Conservation (phyloP, 2,797 vertebrate species). For the Gouania willdenowi region DNA sequence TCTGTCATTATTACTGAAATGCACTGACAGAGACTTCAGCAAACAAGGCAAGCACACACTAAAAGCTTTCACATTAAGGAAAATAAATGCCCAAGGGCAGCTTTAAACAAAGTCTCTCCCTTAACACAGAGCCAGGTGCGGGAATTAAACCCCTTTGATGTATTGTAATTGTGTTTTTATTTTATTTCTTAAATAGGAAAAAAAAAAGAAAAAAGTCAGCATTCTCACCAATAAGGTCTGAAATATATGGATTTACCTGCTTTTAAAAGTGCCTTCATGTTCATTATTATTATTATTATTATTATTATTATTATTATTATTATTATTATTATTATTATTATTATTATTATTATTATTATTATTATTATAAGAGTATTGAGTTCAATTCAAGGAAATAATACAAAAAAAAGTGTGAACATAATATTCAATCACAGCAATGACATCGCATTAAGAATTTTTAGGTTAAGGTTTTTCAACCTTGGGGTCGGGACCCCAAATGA, state of each 20-base stretch:
- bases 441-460: no score
- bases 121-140: conserved; percentile 47
- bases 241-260: conserved; percentile 8
- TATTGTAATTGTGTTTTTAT: conserved; percentile 36
- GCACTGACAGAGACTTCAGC: conserved; percentile 62
- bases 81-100: conserved; percentile 27
- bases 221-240: conserved; percentile 2
- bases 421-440: background rate
- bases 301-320: no score
- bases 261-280: conserved; percentile 9
- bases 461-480: no score
- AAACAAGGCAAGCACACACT: conserved; percentile 43
- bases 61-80: conserved; percentile 36
- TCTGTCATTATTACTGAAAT: conserved; percentile 79
- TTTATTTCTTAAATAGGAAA: no score
- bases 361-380: no score
- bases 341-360: no score
- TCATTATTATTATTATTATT: no score
- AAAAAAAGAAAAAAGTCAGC: no score
- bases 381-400: conserved; percentile 2
- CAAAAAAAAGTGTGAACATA: conserved; percentile 9
- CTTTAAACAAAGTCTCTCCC: conserved; percentile 27
- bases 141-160: conserved; percentile 38
- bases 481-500: no score
- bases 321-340: no score